Evolutionary conservation across 2,113 vertebrate species (phyloP), one percentile per base, ranked within the genome.

Genomic region (Xerus inauris): DNA sequence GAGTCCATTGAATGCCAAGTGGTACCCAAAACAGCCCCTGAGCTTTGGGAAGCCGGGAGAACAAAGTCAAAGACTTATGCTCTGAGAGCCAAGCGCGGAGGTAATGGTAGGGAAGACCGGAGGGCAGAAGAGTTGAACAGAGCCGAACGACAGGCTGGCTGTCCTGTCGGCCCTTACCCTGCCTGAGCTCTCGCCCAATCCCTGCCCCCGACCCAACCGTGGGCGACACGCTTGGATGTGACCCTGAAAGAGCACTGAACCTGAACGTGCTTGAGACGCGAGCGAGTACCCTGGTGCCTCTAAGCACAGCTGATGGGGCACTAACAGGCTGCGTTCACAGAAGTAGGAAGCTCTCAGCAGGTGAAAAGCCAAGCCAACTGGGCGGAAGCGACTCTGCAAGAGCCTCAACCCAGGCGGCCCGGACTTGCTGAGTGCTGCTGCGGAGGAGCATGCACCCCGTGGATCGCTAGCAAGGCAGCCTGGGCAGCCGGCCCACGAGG

Each of bases 111-210:
- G 28, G n/a, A 28, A 8, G 73, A 11, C 19, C 26, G 4, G 54
- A 10, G 28, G 5, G 32, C 24, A 3, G 6, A 2, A 8, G 17
- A 8, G 22, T 5, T 16, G 77, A 32, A 79, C 9, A 30, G 65
- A 13, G 5, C 67, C 2, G 62, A 51, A 11, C 6, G 1, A 0
- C 67, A n/a, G 6, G 42, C 49, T 1, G 59, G 24, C 6, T 20
- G 40, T 3, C 54, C 54, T 24, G 8, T 7, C 8, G 54, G 47
- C 40, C 8, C 13, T 35, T 19, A 3, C 3, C 9, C 40, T 10
- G 1, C 2, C 10, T 5, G 38, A 57, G 30, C 26, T 19, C 35
- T 8, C 1, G 4, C 40, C 20, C 65, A 26, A 2, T 6, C 59
- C 45, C 24, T 24, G 40, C 51, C 38, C 59, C 3, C 54, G 49